Conservation (phyloP, 1,140 invertebrate genomes). For the Drosophila neocordata region DNA sequence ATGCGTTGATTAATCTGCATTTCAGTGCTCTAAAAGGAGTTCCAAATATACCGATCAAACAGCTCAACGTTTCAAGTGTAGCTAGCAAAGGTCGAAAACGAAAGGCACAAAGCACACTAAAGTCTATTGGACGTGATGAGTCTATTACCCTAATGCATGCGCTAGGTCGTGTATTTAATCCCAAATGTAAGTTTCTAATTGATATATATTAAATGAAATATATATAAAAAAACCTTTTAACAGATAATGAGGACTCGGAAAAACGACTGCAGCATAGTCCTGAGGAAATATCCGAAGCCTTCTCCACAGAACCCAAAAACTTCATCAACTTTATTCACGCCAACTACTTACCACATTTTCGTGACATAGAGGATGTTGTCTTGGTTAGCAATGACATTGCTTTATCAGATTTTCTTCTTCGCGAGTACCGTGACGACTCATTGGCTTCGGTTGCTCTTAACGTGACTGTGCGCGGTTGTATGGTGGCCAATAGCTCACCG, state of each 20-base stretch:
- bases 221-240: background rate
- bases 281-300: conserved; percentile 86
- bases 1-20: conserved; percentile 88
- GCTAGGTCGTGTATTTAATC: conserved; percentile 89
- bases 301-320: conserved; percentile 85
- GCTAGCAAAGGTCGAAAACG: conserved; percentile 53
- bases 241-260: conserved; percentile 38
- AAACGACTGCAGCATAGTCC: conserved; percentile 86
- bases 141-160: conserved; percentile 88
- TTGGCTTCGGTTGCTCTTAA: conserved; percentile 84
- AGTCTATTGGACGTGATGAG: conserved; percentile 86
- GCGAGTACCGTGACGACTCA: conserved; percentile 87
- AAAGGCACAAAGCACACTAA: conserved; percentile 79
- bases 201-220: background rate
- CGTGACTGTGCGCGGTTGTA: conserved; percentile 86
- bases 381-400: conserved; percentile 86
- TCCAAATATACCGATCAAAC: conserved; percentile 55
- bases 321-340: conserved; percentile 88
- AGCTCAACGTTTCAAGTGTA: conserved; percentile 22
- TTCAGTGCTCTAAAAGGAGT: conserved; percentile 87
- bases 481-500: conserved; percentile 88
- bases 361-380: conserved; percentile 84
- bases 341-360: conserved; percentile 89
- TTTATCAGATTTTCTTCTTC: conserved; percentile 86
- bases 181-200: conserved; percentile 85